phyloP scores from a whole-genome alignment of 2,113 vertebrate genomes.

The Vulpes vulpes region DNA sequence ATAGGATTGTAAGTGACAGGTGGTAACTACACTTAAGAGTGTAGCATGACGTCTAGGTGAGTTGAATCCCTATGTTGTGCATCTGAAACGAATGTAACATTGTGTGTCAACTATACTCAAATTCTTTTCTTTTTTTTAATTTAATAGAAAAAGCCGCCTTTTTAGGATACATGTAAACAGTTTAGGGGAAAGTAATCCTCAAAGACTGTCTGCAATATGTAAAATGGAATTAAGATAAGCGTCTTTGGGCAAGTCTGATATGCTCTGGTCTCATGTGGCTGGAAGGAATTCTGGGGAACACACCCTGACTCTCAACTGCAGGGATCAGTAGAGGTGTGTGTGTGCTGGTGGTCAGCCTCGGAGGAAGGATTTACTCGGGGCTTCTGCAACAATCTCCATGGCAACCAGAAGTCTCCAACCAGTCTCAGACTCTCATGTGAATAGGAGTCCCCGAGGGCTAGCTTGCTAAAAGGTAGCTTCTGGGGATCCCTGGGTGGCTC shows the following conservation, averaged over 20 bases:
- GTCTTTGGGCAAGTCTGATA: not conserved
- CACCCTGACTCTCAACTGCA: fast-evolving
- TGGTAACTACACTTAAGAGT: not conserved
- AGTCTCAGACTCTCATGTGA: not conserved
- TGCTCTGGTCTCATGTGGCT: not conserved
- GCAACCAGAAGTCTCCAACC: not conserved
- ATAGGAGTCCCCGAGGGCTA: not conserved
- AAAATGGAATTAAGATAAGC: not conserved
- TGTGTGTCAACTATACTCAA: not conserved
- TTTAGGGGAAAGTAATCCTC: not conserved
- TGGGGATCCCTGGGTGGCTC: too few species aligned
- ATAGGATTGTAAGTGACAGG: not conserved
- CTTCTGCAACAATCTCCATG: not conserved
- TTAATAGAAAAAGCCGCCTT: not conserved
- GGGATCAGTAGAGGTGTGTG: not conserved
- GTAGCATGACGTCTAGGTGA: not conserved
- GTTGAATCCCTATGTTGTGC: not conserved
- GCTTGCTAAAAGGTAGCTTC: not conserved
- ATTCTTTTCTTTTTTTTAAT: not conserved
- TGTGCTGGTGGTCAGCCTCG: not conserved
- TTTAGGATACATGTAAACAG: not conserved
- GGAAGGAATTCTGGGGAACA: not conserved
- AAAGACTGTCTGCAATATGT: not conserved
- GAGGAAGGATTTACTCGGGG: not conserved
- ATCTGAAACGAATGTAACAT: not conserved